Conservation (phyloP, 2,888 invertebrate species). For the Oscheius sp. region DNA sequence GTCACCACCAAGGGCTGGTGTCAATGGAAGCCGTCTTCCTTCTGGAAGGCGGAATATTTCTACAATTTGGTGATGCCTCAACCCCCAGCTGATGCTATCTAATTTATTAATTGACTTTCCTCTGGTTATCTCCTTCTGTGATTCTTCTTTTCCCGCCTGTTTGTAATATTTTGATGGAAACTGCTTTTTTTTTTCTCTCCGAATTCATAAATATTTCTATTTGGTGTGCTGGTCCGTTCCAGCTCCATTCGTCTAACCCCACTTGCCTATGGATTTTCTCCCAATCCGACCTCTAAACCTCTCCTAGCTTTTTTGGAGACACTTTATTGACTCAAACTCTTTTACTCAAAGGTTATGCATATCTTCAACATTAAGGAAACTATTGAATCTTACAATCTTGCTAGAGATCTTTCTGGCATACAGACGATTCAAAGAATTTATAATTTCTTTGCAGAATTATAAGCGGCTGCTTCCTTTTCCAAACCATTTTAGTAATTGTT, state of each 20-base stretch:
- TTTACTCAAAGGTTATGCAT: no score
- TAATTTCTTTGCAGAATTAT: no score
- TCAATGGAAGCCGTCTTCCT: constrained; percentile 91
- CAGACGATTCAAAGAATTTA: no score
- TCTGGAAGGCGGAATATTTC: constrained; percentile 91
- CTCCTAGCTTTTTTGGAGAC: no score
- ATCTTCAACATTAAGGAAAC: no score
- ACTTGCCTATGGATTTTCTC: not conserved
- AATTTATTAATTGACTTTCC: not conserved
- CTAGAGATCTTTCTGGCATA: no score
- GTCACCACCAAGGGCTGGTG: constrained; percentile 76
- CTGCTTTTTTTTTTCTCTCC: not conserved
- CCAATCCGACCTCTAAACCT: not conserved
- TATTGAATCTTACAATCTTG: no score
- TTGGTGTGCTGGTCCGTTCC: not conserved
- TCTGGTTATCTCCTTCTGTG: not conserved
- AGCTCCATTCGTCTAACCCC: not conserved
- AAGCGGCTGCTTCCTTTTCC: no score
- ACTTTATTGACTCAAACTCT: no score
- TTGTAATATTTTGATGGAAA: not conserved
- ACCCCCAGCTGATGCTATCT: constrained; percentile 53
- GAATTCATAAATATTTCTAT: not conserved
- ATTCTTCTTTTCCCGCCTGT: constrained; percentile 10
- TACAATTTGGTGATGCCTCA: constrained; percentile 96
- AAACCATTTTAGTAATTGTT: no score